Base-by-base conservation (phyloP, 2,888 invertebrate species). In the Ochropleura leucogaster region DNA sequence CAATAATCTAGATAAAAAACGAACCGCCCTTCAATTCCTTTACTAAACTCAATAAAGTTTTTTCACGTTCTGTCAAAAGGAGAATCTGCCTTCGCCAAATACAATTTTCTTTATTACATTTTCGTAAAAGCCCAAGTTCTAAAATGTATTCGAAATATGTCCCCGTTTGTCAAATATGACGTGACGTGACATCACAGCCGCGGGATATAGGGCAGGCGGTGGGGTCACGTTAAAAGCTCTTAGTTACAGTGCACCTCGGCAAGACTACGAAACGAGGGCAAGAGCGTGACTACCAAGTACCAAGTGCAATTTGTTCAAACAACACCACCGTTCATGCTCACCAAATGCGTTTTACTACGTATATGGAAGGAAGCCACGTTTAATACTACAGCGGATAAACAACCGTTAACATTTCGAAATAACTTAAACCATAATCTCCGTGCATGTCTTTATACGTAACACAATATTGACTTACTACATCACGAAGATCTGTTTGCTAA, bases 221-320 rank as follows among this genome's bases (percentile, higher is more conserved):
- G 88, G 95, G 95, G 95, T 94, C 95, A 93, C 91, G 92, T 93
- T 93, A 92, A 94, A 94, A 94, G 93, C 95, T 89, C 94, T 95
- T 93, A 91, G 92, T 94, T 94, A 93, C 85, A 87, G 87, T 86
- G 87, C 90, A 89, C 86, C 89, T 86, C 88, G 88, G 84, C 87
- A 88, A 90, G 87, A 90, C 88, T 85, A 87, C 82, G 85, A 90
- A 95, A 94, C 86, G 92, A 87, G 95, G 94, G 87, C 95, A 93
- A 91, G 90, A 91, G 87, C 90, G 91, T 90, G 89, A 87, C 91
- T 83, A 83, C 74, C 72, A 83, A 83, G 85, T 83, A 87, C 80
- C 70, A 82, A 84, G 80, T 85, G 86, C 86, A 85, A 86, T 85
- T 84, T 80, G 79, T 81, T 76, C 73, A 64, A 72, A 83, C 75